These are phyloP conservation scores for Drosophila chauvacae DNA, from an alignment of 1,140 invertebrate genomes.

Conservation along the genomic window DNA sequence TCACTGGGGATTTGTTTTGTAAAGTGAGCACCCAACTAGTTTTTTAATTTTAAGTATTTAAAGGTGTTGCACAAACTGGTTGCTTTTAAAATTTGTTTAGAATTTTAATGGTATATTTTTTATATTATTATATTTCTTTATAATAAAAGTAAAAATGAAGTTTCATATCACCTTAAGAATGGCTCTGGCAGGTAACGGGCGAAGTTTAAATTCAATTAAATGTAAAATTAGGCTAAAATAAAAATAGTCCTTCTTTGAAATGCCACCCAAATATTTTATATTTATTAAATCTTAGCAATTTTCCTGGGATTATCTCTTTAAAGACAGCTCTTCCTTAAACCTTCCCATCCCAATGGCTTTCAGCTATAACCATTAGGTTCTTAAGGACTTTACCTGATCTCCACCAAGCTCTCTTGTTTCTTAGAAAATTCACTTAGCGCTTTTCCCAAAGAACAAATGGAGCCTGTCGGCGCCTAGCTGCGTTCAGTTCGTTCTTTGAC, in stretches of 20 bases:
- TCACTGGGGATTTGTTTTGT: not conserved
- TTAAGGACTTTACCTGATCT: constrained; percentile 17
- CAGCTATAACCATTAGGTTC: constrained; percentile 1
- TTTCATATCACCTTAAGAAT: too few species aligned
- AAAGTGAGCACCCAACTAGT: not conserved
- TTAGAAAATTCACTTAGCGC: constrained; percentile 16
- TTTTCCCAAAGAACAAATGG: not conserved
- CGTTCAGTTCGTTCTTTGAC: constrained; percentile 25
- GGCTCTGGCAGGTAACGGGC: not conserved
- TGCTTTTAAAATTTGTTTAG: too few species aligned
- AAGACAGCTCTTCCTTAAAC: not conserved
- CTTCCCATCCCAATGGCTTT: not conserved
- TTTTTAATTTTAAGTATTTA: not conserved
- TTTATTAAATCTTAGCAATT: not conserved
- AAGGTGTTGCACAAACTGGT: too few species aligned
- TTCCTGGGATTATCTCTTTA: not conserved
- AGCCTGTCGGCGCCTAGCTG: not conserved
- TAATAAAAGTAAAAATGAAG: too few species aligned
- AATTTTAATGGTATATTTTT: too few species aligned
- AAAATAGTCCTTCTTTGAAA: not conserved
- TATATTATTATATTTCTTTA: too few species aligned
- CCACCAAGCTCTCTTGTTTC: not conserved
- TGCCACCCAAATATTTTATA: not conserved
- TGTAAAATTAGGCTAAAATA: accelerated
- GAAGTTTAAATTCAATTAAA: not conserved